Percentiles rank a stretch among this genome's conserved stretches.
Evolutionary conservation across 1,140 invertebrate species (phyloP).

Genomic region (Tribolium madens): DNA sequence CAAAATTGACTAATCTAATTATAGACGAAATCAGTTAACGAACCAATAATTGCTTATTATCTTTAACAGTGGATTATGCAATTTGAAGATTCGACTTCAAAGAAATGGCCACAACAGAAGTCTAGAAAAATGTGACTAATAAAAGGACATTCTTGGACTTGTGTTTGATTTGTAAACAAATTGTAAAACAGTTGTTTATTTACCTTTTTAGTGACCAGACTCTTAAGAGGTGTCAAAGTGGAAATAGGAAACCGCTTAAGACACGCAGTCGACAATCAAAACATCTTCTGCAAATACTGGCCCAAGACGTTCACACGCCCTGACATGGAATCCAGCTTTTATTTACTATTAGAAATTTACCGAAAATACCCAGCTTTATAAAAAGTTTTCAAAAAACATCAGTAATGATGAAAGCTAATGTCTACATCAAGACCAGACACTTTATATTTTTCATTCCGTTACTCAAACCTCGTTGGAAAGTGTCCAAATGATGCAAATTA

Average conservation of each 20-base stretch:
- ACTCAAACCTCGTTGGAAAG: background rate
- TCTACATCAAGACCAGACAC: background rate
- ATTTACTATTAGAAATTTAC: conserved; percentile 29
- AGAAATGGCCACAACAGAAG: background rate
- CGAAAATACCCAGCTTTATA: background rate
- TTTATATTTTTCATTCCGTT: background rate
- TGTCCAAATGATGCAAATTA: background rate
- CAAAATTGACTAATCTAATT: conserved; percentile 26
- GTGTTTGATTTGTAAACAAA: conserved; percentile 43
- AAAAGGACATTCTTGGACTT: conserved; percentile 20
- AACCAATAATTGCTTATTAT: conserved; percentile 16
- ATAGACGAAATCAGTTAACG: conserved; percentile 12
- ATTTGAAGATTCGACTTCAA: background rate
- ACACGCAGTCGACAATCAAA: conserved; percentile 45
- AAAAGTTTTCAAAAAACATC: background rate
- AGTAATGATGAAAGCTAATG: background rate
- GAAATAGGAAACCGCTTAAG: conserved; percentile 46
- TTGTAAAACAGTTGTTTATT: conserved; percentile 47
- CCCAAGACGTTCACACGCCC: conserved; percentile 41
- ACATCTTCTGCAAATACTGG: conserved; percentile 49
- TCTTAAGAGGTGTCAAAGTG: conserved; percentile 46
- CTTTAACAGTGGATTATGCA: background rate
- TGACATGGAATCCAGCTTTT: conserved; percentile 39
- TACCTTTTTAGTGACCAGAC: conserved; percentile 44
- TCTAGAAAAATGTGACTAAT: background rate